Conservation (phyloP, 23 tunicate genomes). For the Aplidium turbinatum region DNA sequence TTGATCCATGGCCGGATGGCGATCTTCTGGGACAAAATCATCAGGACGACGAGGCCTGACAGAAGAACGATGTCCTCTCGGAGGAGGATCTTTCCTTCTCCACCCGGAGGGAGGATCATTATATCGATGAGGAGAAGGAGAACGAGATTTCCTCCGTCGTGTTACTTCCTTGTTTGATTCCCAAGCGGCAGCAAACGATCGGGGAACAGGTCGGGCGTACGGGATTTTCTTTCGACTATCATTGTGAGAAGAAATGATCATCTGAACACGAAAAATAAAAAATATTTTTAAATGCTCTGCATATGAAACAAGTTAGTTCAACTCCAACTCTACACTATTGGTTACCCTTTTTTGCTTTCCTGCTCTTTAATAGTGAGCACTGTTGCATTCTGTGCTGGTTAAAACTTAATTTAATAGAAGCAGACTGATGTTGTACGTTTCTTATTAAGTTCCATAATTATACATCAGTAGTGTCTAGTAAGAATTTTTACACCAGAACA, state of each 20-base stretch:
- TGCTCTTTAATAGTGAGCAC: too few relatives aligned
- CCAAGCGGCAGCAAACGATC: slow-evolving; percentile 95
- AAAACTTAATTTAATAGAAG: too few relatives aligned
- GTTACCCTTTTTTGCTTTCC: too few relatives aligned
- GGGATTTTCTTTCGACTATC: slow-evolving; percentile 82
- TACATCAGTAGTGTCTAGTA: too few relatives aligned
- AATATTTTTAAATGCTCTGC: slow-evolving; percentile 42
- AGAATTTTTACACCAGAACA: too few relatives aligned
- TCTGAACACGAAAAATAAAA: background rate
- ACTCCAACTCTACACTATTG: too few relatives aligned
- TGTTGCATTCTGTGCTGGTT: too few relatives aligned
- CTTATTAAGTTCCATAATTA: too few relatives aligned
- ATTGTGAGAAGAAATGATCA: slow-evolving; percentile 22
- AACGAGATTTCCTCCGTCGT: slow-evolving; percentile 45
- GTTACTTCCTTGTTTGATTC: slow-evolving; percentile 91
- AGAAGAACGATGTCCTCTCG: background rate
- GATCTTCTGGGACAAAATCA: background rate
- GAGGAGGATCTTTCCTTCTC: slow-evolving; percentile 33
- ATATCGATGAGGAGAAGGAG: slow-evolving; percentile 57
- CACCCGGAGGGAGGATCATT: slow-evolving; percentile 39
- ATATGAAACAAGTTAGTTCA: too few relatives aligned
- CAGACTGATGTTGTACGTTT: too few relatives aligned
- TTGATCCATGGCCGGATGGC: background rate
- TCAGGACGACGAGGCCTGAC: slow-evolving; percentile 4
- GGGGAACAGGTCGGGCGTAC: slow-evolving; percentile 91